These are phyloP conservation scores for Xenentodon cancila DNA, from an alignment of 2,797 vertebrate species.

Conservation along the genomic window DNA sequence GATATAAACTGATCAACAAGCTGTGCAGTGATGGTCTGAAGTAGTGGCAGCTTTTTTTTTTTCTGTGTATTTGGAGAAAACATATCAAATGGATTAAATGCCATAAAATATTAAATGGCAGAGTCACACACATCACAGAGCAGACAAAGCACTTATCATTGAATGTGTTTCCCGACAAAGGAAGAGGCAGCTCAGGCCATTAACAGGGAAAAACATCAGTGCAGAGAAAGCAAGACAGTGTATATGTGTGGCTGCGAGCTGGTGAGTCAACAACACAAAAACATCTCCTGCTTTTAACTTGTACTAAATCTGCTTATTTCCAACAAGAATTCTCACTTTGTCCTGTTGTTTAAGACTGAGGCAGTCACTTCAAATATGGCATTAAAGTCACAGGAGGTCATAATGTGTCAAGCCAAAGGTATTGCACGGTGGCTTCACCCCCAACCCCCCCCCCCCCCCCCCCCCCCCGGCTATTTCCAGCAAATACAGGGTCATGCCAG, in stretches of 20 bases:
- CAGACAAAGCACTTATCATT: slow-evolving; percentile 73
- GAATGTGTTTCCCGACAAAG: slow-evolving; percentile 79
- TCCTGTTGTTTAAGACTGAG: slow-evolving; percentile 18
- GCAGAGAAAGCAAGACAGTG: slow-evolving; percentile 28
- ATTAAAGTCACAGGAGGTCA: slow-evolving; percentile 30
- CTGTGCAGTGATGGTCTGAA: slow-evolving; percentile 67
- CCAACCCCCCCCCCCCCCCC: too few species aligned
- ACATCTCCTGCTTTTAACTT: slow-evolving; percentile 30
- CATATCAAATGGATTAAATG: slow-evolving; percentile 81
- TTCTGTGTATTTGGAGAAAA: slow-evolving; percentile 47
- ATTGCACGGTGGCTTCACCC: slow-evolving; percentile 41
- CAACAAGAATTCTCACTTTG: slow-evolving; percentile 65
- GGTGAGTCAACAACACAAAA: slow-evolving; percentile 41
- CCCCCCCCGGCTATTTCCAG: slow-evolving; percentile 44
- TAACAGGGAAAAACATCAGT: slow-evolving; percentile 75
- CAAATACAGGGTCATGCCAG: slow-evolving; percentile 60
- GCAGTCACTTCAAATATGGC: slow-evolving; percentile 28
- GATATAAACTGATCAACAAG: slow-evolving; percentile 69
- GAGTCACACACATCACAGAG: slow-evolving; percentile 66
- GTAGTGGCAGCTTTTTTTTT: slow-evolving; percentile 54
- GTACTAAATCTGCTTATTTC: slow-evolving; percentile 21
- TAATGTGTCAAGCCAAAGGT: slow-evolving; percentile 38
- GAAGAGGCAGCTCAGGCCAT: slow-evolving; percentile 65
- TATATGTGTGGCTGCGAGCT: slow-evolving; percentile 14
- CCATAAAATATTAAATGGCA: slow-evolving; percentile 80